Base-by-base conservation (phyloP, 2,797 vertebrate species). In the Danio choprae region DNA sequence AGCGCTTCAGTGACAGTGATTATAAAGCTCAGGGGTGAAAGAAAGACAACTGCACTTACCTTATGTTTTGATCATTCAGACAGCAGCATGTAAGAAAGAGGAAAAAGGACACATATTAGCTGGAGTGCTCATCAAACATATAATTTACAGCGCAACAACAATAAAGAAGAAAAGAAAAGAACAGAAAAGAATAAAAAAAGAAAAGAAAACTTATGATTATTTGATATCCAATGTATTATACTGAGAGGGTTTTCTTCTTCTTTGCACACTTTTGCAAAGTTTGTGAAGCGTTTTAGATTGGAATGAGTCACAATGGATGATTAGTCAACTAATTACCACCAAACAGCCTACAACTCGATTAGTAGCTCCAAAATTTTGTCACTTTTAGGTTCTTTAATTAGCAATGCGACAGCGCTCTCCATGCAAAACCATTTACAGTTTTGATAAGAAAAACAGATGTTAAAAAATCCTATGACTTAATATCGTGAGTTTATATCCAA, bases 1-100 rank as follows among this genome's bases (percentile, higher is more conserved):
- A 75, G 38, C 0, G 18, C 18, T 58, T 46, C 22, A 44, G 5
- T 55, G 20, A 65, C 74, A 77, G 51, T 48, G 15, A 46, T 62
- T 60, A 74, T 48, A 69, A 69, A 68, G 29, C 29, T 22, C 44
- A 18, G 12, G 6, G 44, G 5, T 50, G 12, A 38, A 36, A 73
- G 13, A 74, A 68, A 46, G 5, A 69, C 22, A 78, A 12, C 38
- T 4, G 0, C 36, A 79, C 76, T 78, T 78, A 78, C 76, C 76
- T 78, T 55, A n/a, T 68, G 36, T 70, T 78, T 29, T n/a, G n/a
- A 60, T 70, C 36, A 70, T 67, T 46, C 11, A 44, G 22, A 29
- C 9, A 29, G 22, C 65, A 70, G 65, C 76, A 79, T 62, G 76
- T 60, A 29, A 29, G 29, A 29, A 29, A 29, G 29, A 29, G 29